Conservation (phyloP, 2,797 vertebrate species). For the Lophotriccus pileatus region DNA sequence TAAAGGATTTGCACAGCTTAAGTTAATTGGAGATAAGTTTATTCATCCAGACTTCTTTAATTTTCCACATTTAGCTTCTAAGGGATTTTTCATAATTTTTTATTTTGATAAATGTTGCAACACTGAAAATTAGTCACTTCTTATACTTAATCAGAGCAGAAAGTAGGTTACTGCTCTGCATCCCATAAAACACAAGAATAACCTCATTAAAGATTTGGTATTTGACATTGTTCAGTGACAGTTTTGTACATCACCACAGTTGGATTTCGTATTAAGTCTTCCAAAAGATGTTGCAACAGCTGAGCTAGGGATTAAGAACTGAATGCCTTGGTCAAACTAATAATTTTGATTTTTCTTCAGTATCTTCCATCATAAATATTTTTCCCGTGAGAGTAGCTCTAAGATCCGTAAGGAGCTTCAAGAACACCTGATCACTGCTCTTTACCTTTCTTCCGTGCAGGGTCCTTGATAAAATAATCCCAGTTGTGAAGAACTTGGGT, state of each 20-base stretch:
- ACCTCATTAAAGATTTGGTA: background rate
- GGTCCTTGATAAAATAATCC: background rate
- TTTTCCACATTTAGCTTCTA: slow-evolving; percentile 24
- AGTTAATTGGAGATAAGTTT: slow-evolving; percentile 57
- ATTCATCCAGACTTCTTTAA: slow-evolving; percentile 58
- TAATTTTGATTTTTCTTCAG: background rate
- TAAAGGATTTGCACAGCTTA: slow-evolving; percentile 30
- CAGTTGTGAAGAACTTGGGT: background rate
- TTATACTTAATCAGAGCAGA: slow-evolving; percentile 35
- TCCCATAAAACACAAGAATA: slow-evolving; percentile 40
- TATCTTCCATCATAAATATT: background rate
- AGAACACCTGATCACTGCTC: background rate
- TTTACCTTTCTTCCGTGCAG: background rate
- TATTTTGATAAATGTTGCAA: slow-evolving; percentile 40
- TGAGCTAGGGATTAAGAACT: background rate
- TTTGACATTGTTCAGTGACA: background rate
- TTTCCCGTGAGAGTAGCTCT: background rate
- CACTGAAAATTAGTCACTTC: slow-evolving; percentile 44
- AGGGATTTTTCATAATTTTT: background rate
- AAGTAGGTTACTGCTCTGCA: slow-evolving; percentile 61
- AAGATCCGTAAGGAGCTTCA: background rate
- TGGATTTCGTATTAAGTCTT: background rate
- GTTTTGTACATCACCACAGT: background rate
- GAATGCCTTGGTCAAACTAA: background rate
- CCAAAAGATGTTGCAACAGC: background rate